These are phyloP conservation scores for Tursiops truncatus DNA, from an alignment of 2,113 vertebrate genomes.

Conservation along the genomic window DNA sequence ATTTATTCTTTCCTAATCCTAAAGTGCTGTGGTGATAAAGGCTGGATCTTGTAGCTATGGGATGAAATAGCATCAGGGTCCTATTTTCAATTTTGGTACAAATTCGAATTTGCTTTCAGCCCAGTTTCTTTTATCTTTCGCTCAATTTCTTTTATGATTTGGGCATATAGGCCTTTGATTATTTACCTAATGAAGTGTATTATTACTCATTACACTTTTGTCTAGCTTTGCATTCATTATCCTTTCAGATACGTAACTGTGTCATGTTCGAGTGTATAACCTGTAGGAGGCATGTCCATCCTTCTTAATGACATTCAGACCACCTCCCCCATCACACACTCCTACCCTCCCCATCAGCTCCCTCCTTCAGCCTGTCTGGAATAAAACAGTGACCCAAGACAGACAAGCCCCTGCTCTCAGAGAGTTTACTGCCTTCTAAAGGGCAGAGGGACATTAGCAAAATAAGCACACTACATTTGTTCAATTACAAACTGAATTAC, in stretches of 20 bases:
- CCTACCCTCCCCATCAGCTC: background rate
- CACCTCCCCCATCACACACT: background rate
- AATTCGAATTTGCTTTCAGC: background rate
- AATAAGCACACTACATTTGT: background rate
- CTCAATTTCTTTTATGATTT: slow-evolving; percentile 1
- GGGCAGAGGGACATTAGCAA: background rate
- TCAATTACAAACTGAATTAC: background rate
- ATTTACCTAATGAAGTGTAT: background rate
- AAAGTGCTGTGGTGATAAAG: background rate
- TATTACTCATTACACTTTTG: background rate
- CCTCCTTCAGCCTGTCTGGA: background rate
- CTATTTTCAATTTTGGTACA: slow-evolving; percentile 43
- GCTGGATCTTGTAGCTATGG: background rate
- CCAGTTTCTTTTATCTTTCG: background rate
- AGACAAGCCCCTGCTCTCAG: background rate
- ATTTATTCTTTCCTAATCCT: background rate
- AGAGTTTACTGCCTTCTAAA: background rate
- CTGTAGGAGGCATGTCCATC: background rate
- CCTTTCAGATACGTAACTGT: background rate
- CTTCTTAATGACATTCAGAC: background rate
- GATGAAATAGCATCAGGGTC: background rate
- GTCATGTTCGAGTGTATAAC: background rate
- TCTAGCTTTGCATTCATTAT: background rate
- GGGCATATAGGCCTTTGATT: background rate
- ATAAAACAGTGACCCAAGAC: background rate